Percentiles rank a stretch among this genome's conserved stretches.
Conservation (phyloP, 1,140 invertebrate genomes). For the Bombus picipes region DNA sequence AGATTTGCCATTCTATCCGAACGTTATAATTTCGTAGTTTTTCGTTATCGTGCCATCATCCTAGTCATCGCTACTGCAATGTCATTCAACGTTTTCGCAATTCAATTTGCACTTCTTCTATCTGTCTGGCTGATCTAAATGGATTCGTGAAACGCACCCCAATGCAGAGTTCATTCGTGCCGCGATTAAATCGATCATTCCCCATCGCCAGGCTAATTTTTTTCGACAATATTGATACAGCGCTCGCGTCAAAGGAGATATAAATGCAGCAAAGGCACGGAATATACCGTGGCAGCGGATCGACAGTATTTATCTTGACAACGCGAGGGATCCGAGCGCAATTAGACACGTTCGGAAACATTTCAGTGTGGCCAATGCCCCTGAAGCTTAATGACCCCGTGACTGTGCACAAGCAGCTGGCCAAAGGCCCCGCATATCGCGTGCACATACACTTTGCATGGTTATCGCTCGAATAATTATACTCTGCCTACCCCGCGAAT, state of each 20-base stretch:
- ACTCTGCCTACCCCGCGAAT: conserved; percentile 12
- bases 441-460: conserved; percentile 58
- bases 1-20: too few species aligned
- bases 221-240: neutral
- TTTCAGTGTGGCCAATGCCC: conserved; percentile 61
- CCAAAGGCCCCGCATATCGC: conserved; percentile 65
- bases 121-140: neutral
- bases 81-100: neutral
- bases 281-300: neutral
- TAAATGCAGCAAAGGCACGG: neutral
- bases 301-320: conserved; percentile 16
- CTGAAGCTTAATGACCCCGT: conserved; percentile 76
- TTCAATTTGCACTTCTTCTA: neutral
- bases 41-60: neutral
- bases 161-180: neutral
- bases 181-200: neutral
- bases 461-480: conserved; percentile 58
- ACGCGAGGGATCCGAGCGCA: conserved; percentile 6
- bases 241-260: neutral
- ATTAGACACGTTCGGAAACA: conserved; percentile 54
- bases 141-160: neutral
- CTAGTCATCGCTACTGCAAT: neutral
- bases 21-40: neutral
- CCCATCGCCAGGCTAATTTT: neutral
- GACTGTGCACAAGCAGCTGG: conserved; percentile 65